Evolutionary conservation across 2,113 vertebrate species (phyloP).

Genomic region (Trogon melanurus): DNA sequence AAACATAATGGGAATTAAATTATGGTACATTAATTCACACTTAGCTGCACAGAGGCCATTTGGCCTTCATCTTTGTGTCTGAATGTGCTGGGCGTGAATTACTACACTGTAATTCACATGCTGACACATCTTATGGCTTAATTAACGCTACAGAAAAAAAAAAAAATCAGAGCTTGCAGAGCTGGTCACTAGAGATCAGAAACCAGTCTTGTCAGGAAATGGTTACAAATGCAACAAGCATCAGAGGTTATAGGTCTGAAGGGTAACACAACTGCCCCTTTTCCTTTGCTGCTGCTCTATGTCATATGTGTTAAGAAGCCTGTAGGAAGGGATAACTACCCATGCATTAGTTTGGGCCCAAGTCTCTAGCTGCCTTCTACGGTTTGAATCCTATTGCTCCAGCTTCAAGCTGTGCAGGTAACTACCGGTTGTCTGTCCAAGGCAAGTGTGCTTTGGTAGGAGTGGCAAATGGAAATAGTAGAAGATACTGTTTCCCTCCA

Average conservation of each 20-base stretch:
- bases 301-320: background rate
- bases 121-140: constrained; percentile 21
- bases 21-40: constrained; percentile 35
- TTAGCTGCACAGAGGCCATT: constrained; percentile 42
- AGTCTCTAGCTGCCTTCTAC: background rate
- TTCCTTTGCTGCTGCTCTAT: too few relatives aligned
- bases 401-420: background rate
- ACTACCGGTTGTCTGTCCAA: background rate
- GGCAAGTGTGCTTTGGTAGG: accelerated
- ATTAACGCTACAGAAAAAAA: background rate
- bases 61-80: constrained; percentile 47
- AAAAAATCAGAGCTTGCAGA: background rate
- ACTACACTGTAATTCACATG: constrained; percentile 39
- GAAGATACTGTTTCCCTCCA: background rate
- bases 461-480: background rate
- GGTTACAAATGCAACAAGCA: background rate
- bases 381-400: background rate
- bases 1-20: constrained; percentile 50
- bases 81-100: constrained; percentile 45
- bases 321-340: background rate
- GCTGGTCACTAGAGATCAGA: background rate
- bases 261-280: background rate
- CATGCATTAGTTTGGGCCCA: background rate
- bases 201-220: background rate
- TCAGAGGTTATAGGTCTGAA: background rate